Base-by-base conservation (phyloP, 1,140 invertebrate genomes). In the Drosophila mojavensis region DNA sequence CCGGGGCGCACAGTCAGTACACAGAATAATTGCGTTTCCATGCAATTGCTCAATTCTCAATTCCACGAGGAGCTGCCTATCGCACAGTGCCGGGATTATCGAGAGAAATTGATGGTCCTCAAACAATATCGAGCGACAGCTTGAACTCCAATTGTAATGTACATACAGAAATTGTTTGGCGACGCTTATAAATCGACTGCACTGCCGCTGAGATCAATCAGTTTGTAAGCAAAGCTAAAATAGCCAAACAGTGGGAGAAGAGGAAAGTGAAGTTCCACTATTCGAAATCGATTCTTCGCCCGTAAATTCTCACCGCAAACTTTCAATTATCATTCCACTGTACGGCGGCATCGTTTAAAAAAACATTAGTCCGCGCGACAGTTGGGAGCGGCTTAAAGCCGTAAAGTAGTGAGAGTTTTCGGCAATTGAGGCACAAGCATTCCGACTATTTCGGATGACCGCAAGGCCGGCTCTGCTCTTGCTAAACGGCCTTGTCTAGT, bases 11-110 rank as follows among this genome's bases (percentile, higher is more conserved):
- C 65, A 83, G 79, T 72, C 83, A 89, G 73, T 88, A 86, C 83
- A 79, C 83, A 86, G 76, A 80, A 88, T 88, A 88, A 88, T 88
- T 88, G 83, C 79, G 83, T 83, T 88, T 88, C 83, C 83, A 88
- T 88, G 83, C 83, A 88, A 88, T 88, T 88, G 83, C 79, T 83
- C 83, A 88, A 89, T 88, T 89, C 79, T 83, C 83, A 89, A 88
- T 88, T 79, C 83, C 79, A 74, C 56, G 82, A 88, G 83, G 83
- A 86, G 79, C 50, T 64, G 76, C 68, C 54, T 72, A 72, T 76
- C 67, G 77, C 43, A 67, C 59, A 76, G 62, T 67, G 63, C 50
- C 20, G n/a, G 70, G 63, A 77, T 73, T 67, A 73, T 76, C 63
- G 53, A 51, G 62, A 53, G 59, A 73, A 77, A 73, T 74, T 68